Base-by-base conservation (phyloP, 1,140 invertebrate genomes). In the Onthophagus taurus region DNA sequence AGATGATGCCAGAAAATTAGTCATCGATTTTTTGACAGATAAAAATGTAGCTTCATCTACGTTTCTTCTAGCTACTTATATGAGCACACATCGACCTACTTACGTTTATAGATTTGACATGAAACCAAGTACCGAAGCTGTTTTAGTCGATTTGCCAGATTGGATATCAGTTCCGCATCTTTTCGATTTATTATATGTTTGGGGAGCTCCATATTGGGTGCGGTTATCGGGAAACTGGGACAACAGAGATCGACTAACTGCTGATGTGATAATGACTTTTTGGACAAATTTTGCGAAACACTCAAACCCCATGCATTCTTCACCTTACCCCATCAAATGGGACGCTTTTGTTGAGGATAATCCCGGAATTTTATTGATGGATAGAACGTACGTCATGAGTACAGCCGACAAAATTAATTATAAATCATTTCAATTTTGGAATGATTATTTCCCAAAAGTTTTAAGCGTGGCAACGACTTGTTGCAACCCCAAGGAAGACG, bases 141-240 rank as follows among this genome's bases (percentile, higher is more conserved):
- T 71, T 7, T 71, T 71, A 11, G 73, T 74, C 4, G 73, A 77
- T 24, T 69, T 85, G 14, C 79, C 83, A 1, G 70, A 74, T 12
- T 86, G 83, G 82, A 72, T 83, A 0, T 74, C 75, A 24, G 83
- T 85, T 0, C 81, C 83, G 1, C 83, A 87, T 54, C 77, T 83
- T 59, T 84, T 79, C 50, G 85, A 89, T 55, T 65, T 85, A 31
- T 79, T 83, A 3, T 85, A 83, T 49, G 71, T 84, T 1, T 85
- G 83, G 74, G 85, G 84, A 2, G 64, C 86, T 46, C 83, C 85
- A 0, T 76, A 81, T 58, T 74, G 79, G 64, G 61, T 63, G 51
- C 69, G 64, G 51, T 57, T 69, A 17, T 39, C 49, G 0, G 48
- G 55, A 8, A 74, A 77, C 49, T 89, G 85, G 85, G 78, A 82